Evolutionary conservation across 37 sponge, comb jelly and placozoan genomes (phyloP), one percentile per base, ranked within the genome.

Genomic region (Geodia barretti): DNA sequence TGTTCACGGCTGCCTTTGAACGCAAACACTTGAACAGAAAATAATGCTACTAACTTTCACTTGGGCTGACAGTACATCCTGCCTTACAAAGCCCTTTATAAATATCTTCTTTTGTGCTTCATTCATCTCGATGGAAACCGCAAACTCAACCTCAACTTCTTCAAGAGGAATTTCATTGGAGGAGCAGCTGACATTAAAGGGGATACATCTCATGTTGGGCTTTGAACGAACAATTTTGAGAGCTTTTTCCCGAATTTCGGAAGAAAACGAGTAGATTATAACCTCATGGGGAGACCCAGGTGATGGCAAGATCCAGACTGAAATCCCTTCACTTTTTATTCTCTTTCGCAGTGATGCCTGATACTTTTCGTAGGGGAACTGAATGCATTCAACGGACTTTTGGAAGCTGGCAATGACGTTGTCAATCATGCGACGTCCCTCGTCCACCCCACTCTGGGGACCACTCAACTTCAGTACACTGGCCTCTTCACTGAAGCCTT

Each of bases 391-490:
- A 21, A 35, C 41, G 1, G 42, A 39, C 11, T 1, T 8, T 2
- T 38, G 40, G 42, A 37, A 41, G 24, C 20, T 23, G n/a, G 25
- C 38, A 31, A 63, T 1, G 21, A 64, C 8, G 1, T 3, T 9
- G 8, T 77, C 77, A 34, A 77, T 3, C 33, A 66, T 73, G 40
- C 19, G 3, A 17, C 74, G 32, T 39, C 65, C 83, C 47, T 7
- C 39, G 29, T 64, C 54, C 64, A 83, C 42, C 30, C 58, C 39
- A 65, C n/a, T 23, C 4, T 20, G 26, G 14, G 74, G 54, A 30
- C 83, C 83, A 0, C 66, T 75, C 41, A 83, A 65, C 39, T 23
- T 64, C 14, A 83, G 62, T 2, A 21, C 17, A 39, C 68, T 29
- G 21, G 80, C 71, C 30, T 20, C 68, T 4, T 14, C 31, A 1